Evolutionary conservation across 2,888 invertebrate genomes (phyloP).

Genomic region (Ommatoiulus sabulosus): DNA sequence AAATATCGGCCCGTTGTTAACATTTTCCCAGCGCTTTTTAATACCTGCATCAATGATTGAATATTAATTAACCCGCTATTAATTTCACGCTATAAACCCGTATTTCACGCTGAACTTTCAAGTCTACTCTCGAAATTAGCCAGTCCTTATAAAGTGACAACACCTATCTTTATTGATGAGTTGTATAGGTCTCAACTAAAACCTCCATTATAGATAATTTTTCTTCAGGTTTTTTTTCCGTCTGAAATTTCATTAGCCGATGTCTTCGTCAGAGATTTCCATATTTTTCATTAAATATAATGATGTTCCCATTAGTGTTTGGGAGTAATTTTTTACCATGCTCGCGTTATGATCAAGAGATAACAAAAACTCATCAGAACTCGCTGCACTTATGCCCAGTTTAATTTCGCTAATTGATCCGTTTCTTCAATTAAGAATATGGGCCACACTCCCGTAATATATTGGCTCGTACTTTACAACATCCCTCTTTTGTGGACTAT

Average conservation of each 20-base stretch:
- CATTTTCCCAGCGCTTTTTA: not conserved
- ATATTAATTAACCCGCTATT: not conserved
- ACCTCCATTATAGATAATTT: not conserved
- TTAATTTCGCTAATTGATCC: constrained; percentile 32
- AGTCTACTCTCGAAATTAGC: too few relatives aligned
- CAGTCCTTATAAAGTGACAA: too few relatives aligned
- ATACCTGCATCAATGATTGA: not conserved
- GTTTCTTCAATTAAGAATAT: not conserved
- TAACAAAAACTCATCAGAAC: not conserved
- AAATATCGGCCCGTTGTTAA: not conserved
- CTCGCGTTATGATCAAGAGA: not conserved
- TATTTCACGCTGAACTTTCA: too few relatives aligned
- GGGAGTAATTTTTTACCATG: not conserved
- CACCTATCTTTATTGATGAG: too few relatives aligned
- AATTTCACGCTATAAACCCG: not conserved
- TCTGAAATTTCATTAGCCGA: not conserved
- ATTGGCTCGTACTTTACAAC: not conserved
- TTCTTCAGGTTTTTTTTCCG: not conserved
- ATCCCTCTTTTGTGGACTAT: not conserved
- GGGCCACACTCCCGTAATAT: not conserved
- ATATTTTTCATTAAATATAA: not conserved
- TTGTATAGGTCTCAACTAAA: not conserved
- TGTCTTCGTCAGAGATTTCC: not conserved
- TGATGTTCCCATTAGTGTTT: not conserved
- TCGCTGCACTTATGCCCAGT: not conserved